Evolutionary conservation across 2,888 invertebrate genomes (phyloP).

Genomic region (Drosophila villosipedis): DNA sequence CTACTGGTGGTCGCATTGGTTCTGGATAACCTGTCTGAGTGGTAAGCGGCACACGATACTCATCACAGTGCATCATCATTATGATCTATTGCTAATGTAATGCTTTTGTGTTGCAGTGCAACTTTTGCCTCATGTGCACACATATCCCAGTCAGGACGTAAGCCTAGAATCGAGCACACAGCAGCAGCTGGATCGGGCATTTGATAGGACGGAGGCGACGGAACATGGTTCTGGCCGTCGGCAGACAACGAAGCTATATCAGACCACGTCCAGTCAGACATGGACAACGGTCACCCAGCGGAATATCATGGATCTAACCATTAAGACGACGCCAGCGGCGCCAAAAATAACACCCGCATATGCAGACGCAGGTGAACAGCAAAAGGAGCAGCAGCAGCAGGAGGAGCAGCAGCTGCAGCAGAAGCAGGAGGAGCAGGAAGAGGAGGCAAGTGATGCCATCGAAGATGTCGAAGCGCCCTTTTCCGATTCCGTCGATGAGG

Average conservation of each 20-base stretch:
- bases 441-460: constrained; percentile 1
- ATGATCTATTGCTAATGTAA: neutral
- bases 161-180: constrained; percentile 56
- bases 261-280: constrained; percentile 66
- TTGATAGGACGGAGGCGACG: constrained; percentile 11
- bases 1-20: constrained; percentile 96
- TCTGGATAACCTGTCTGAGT: constrained; percentile 90
- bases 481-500: constrained; percentile 15
- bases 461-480: constrained; percentile 23
- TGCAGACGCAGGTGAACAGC: constrained; percentile 6
- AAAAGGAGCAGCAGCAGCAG: neutral
- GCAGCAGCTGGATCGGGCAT: constrained; percentile 34
- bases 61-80: neutral
- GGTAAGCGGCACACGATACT: constrained; percentile 55
- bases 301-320: constrained; percentile 67
- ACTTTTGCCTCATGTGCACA: constrained; percentile 64
- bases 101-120: constrained; percentile 44
- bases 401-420: neutral
- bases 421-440: neutral
- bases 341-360: constrained; percentile 14
- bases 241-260: constrained; percentile 72
- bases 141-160: constrained; percentile 80
- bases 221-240: constrained; percentile 17
- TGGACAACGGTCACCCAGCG: constrained; percentile 70
- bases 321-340: constrained; percentile 37